phyloP scores from a whole-genome alignment of 2,797 vertebrate genomes.

The Lophotriccus pileatus region DNA sequence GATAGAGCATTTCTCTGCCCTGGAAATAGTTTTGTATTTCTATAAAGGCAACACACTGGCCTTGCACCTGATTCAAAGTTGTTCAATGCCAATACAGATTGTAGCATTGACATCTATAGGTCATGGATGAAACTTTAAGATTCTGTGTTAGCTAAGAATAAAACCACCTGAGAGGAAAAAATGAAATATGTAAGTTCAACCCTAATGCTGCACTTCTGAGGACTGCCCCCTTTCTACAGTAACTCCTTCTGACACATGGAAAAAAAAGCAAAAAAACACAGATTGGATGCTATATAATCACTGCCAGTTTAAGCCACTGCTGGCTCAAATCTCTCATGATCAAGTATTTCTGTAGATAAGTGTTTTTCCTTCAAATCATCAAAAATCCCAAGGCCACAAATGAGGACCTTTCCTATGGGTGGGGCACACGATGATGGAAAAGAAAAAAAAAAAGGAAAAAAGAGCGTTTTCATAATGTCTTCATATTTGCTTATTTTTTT shows the following conservation, averaged over 20 bases:
- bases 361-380: neutral
- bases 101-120: neutral
- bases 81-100: neutral
- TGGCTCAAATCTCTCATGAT: neutral
- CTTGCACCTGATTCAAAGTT: neutral
- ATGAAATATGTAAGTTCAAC: neutral
- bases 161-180: neutral
- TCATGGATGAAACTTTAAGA: neutral
- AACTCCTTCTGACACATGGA: fast-evolving
- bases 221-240: neutral
- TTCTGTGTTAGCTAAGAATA: neutral
- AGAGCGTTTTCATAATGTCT: neutral
- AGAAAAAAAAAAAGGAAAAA: neutral
- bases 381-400: neutral
- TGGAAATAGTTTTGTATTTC: neutral
- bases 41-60: neutral
- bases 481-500: neutral
- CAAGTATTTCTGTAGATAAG: neutral
- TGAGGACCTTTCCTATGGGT: neutral
- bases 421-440: too few relatives aligned
- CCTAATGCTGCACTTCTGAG: neutral
- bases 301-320: neutral
- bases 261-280: neutral
- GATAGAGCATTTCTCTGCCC: neutral
- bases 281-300: neutral